Percentiles rank a stretch among this genome's conserved stretches.
phyloP scores from a whole-genome alignment of 2,113 vertebrate species.

The Hemiprocne comata region DNA sequence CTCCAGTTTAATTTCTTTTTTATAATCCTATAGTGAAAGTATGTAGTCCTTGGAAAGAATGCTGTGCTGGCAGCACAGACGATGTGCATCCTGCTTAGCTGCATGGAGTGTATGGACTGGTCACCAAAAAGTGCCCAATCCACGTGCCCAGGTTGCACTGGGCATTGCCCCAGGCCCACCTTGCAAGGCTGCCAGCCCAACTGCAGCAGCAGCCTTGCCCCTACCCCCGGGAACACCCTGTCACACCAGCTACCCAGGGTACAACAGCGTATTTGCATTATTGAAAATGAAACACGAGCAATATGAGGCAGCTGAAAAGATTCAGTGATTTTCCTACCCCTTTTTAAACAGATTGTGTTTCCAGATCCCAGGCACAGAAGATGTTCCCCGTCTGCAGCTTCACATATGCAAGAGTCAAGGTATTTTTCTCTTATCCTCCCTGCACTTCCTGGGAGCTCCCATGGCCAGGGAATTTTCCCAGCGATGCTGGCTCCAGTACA shows the following conservation, averaged over 20 bases:
- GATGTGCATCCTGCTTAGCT: background rate
- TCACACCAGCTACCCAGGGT: background rate
- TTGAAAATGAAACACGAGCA: background rate
- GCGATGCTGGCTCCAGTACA: background rate
- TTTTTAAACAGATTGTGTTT: constrained; percentile 36
- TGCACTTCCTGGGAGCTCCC: background rate
- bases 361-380: constrained; percentile 31
- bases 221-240: background rate
- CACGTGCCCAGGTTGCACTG: accelerated
- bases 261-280: background rate
- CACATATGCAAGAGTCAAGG: constrained; percentile 30
- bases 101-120: accelerated
- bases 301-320: background rate
- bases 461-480: background rate
- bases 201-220: background rate
- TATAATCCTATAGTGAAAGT: constrained; percentile 23
- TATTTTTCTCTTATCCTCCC: background rate
- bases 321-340: background rate
- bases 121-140: background rate
- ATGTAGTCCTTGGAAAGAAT: background rate
- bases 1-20: constrained; percentile 53
- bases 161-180: background rate
- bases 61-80: background rate
- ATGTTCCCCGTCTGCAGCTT: constrained; percentile 27
- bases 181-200: background rate